phyloP scores from a whole-genome alignment of 2,797 vertebrate genomes.

The Molossus alvarezi region DNA sequence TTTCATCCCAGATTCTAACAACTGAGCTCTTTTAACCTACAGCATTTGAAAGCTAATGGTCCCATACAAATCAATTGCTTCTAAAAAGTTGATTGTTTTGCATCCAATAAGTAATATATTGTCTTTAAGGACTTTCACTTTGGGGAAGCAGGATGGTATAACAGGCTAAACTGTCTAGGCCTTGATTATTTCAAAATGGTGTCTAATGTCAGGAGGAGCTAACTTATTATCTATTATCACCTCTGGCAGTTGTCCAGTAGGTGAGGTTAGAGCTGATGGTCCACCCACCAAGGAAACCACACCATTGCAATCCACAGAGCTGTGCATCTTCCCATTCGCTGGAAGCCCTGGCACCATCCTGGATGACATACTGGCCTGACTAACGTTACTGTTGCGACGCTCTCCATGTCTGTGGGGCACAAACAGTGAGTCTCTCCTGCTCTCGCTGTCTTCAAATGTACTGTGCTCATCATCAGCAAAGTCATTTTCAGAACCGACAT shows the following conservation, averaged over 20 bases:
- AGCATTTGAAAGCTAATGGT: conserved; percentile 46
- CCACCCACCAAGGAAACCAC: conserved; percentile 95
- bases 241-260: conserved; percentile 94
- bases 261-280: conserved; percentile 94
- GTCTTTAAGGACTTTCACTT: conserved; percentile 71
- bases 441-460: conserved; percentile 94
- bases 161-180: conserved; percentile 57
- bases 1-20: conserved; percentile 63
- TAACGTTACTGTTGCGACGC: conserved; percentile 95
- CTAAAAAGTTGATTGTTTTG: conserved; percentile 46
- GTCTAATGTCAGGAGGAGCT: conserved; percentile 91
- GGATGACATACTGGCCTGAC: conserved; percentile 95
- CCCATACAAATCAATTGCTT: not conserved
- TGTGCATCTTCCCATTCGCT: conserved; percentile 95
- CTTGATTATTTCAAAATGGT: conserved; percentile 84
- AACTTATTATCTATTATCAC: conserved; percentile 93
- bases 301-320: conserved; percentile 97
- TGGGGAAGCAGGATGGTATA: conserved; percentile 52
- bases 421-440: conserved; percentile 94
- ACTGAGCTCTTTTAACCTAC: conserved; percentile 43
- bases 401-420: conserved; percentile 92
- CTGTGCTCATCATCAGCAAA: conserved; percentile 97
- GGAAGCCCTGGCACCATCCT: conserved; percentile 92
- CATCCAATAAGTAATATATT: conserved; percentile 61
- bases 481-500: conserved; percentile 94